Evolutionary conservation across 1,140 invertebrate genomes (phyloP), one percentile per base, ranked within the genome.

Genomic region (Papilio glaucus): DNA sequence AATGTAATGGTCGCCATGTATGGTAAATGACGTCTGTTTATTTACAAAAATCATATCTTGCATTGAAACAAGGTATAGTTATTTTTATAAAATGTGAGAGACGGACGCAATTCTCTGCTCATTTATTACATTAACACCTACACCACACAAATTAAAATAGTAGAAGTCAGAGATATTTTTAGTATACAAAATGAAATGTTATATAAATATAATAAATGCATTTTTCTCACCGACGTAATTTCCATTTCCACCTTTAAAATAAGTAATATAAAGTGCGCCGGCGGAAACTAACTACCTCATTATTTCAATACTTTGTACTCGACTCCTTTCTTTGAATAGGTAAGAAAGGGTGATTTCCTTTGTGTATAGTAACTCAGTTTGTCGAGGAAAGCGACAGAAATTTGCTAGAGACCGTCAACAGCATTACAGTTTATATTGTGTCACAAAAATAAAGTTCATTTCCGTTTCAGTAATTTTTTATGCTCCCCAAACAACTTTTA

Each of bases 331-430:
- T 53, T 57, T 24, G 49, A 57, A 45, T 45, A 57, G 49, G 49
- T 24, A 57, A 57, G 49, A 57, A 57, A 57, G 49, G 49, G 49
- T 57, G 49, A 57, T 57, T 24, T 57, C 49, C 49, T 57, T 57
- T 57, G 49, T 24, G 49, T 57, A 57, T 21, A 26, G 21, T 57
- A 12, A 57, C 49, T 57, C 49, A 24, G 10, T 57, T 57, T 57
- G 49, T 26, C 49, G 9, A 57, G 9, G 49, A 24, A 57, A 57
- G 21, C 49, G 21, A 57, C n/a, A n/a, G n/a, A n/a, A n/a, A n/a
- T 57, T 57, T 12, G 8, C 49, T 57, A 10, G 49, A 26, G 21
- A 24, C 21, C 21, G 9, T 57, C 21, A 57, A 26, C 49, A 57
- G 9, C 4, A 4, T 57, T 49, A 49, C 45, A 10, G 15, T 21